Evolutionary conservation across 2,888 invertebrate genomes (phyloP).

Genomic region (Tenthredo amoena): DNA sequence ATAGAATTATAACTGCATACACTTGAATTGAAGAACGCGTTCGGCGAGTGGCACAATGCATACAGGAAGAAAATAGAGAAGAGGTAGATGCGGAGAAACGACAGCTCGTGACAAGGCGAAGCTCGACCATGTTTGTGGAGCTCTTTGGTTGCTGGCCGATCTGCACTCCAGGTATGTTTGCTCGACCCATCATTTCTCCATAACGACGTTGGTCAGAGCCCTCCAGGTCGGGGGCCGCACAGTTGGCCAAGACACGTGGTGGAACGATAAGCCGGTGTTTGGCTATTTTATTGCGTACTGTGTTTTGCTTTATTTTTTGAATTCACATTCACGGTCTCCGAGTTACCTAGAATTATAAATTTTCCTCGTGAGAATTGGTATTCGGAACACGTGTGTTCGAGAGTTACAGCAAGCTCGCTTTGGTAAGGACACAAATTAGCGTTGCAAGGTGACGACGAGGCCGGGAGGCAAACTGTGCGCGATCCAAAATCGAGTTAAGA

Average conservation of each 20-base stretch:
- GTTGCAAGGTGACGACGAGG: slow-evolving; percentile 17
- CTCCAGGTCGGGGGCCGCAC: not conserved
- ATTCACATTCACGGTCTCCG: slow-evolving; percentile 6
- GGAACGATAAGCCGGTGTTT: slow-evolving; percentile 19
- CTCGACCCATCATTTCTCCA: slow-evolving; percentile 40
- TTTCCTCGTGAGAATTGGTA: not conserved
- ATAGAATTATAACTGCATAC: slow-evolving; percentile 21
- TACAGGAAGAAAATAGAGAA: slow-evolving; percentile 14
- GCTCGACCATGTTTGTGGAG: slow-evolving; percentile 48
- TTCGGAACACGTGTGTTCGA: slow-evolving; percentile 27
- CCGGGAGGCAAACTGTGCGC: not conserved
- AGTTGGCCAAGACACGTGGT: slow-evolving; percentile 31
- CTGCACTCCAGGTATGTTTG: slow-evolving; percentile 49
- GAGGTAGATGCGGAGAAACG: slow-evolving; percentile 30
- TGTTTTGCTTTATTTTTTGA: not conserved
- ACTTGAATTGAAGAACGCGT: slow-evolving; percentile 36
- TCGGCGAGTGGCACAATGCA: slow-evolving; percentile 12
- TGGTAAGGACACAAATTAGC: slow-evolving; percentile 33
- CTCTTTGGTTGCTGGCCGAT: slow-evolving; percentile 49
- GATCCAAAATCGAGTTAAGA: slow-evolving; percentile 31
- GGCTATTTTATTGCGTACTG: slow-evolving; percentile 25
- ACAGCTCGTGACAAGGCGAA: slow-evolving; percentile 43
- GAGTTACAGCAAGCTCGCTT: slow-evolving; percentile 10
- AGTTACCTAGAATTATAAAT: not conserved
- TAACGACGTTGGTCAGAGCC: slow-evolving; percentile 18